Percentiles rank a stretch among this genome's conserved stretches.
Conservation (phyloP, 2,797 vertebrate genomes). For the Xenops minutus region DNA sequence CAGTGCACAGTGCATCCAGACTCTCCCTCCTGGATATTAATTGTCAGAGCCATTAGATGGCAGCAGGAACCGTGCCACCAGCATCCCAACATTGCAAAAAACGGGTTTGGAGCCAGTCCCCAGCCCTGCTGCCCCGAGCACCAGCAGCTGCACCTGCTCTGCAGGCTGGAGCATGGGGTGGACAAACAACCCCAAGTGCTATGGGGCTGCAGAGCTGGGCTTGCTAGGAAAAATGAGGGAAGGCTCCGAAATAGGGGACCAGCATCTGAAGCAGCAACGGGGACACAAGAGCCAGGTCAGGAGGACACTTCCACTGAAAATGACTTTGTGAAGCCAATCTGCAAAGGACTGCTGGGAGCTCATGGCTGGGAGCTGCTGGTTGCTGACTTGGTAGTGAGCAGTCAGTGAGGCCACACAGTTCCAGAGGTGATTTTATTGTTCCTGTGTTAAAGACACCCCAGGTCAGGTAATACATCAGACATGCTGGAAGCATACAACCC, state of each 20-base stretch:
- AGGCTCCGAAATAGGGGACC: accelerated
- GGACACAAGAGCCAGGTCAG: accelerated
- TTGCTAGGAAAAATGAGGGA: accelerated
- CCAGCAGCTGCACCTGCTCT: neutral
- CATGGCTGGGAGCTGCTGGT: accelerated
- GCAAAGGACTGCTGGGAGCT: neutral
- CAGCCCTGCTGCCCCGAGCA: neutral
- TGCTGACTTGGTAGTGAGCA: neutral
- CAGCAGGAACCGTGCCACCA: slow-evolving; percentile 19
- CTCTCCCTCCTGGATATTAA: neutral
- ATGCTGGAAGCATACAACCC: neutral
- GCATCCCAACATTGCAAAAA: accelerated
- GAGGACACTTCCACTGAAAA: neutral
- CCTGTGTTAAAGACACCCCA: neutral
- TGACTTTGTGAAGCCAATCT: neutral
- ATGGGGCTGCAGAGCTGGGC: neutral
- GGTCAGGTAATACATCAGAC: neutral
- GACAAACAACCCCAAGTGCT: accelerated
- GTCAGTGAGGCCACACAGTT: neutral
- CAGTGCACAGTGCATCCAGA: accelerated
- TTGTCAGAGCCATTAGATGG: slow-evolving; percentile 51
- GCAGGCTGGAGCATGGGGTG: accelerated
- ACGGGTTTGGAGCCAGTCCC: accelerated
- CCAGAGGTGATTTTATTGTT: neutral
- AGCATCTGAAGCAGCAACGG: accelerated